These are phyloP conservation scores for Crossocerus cetratus DNA, from an alignment of 2,888 invertebrate genomes.

Conservation along the genomic window DNA sequence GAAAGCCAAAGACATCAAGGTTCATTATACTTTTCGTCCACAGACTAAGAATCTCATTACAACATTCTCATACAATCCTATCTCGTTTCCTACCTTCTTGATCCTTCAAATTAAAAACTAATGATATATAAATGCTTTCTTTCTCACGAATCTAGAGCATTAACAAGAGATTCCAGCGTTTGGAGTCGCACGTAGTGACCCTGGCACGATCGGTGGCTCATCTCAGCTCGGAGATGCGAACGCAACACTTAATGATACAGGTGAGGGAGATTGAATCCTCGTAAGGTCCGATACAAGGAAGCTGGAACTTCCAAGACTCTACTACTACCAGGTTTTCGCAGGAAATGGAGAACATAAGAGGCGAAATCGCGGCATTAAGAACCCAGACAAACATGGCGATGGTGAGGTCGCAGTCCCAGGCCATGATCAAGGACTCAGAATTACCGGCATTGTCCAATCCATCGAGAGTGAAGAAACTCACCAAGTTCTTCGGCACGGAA, in stretches of 20 bases:
- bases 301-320: slow-evolving; percentile 47
- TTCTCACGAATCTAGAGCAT: slow-evolving; percentile 81
- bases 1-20: slow-evolving; percentile 85
- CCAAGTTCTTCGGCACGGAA: slow-evolving; percentile 96
- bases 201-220: slow-evolving; percentile 93
- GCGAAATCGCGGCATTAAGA: slow-evolving; percentile 87
- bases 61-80: too few relatives aligned
- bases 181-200: slow-evolving; percentile 95
- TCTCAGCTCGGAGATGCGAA: slow-evolving; percentile 93
- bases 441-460: slow-evolving; percentile 90
- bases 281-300: background rate
- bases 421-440: slow-evolving; percentile 80
- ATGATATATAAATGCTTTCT: background rate
- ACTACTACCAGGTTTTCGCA: slow-evolving; percentile 74
- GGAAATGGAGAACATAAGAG: slow-evolving; percentile 92
- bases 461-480: slow-evolving; percentile 90
- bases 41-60: too few relatives aligned
- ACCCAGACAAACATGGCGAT: slow-evolving; percentile 82
- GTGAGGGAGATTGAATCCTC: slow-evolving; percentile 62
- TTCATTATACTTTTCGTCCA: slow-evolving; percentile 60
- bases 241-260: slow-evolving; percentile 91
- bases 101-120: background rate
- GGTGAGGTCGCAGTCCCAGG: slow-evolving; percentile 83
- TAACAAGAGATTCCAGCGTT: slow-evolving; percentile 90
- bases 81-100: background rate